These are phyloP conservation scores for Psilopogon haemacephalus DNA, from an alignment of 2,113 vertebrate genomes.

Conservation along the genomic window DNA sequence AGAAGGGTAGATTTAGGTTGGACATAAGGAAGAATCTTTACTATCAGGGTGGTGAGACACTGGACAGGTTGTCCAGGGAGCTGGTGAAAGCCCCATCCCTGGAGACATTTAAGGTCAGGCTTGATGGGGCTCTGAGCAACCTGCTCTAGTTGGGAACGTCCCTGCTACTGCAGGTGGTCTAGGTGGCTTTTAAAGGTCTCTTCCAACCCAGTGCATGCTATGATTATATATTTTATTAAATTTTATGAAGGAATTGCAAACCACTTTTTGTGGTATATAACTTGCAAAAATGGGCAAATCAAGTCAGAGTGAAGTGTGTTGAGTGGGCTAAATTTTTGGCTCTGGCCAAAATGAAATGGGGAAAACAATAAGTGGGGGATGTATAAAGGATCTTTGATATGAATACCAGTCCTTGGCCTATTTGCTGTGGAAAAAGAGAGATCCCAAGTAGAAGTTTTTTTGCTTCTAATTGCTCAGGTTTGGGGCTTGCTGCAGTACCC, in stretches of 20 bases:
- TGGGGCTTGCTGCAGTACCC: not conserved
- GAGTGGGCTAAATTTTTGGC: not conserved
- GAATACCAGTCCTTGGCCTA: not conserved
- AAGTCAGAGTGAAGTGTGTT: not conserved
- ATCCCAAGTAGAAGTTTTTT: not conserved
- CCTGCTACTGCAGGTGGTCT: too few relatives aligned
- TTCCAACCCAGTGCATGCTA: too few relatives aligned
- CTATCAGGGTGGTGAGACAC: too few relatives aligned
- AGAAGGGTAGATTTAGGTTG: too few relatives aligned
- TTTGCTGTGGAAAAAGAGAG: not conserved
- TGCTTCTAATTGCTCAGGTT: not conserved
- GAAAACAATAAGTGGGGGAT: not conserved
- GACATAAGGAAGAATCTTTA: too few relatives aligned
- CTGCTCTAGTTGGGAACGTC: too few relatives aligned
- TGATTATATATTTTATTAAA: not conserved
- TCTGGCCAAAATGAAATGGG: not conserved
- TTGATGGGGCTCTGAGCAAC: too few relatives aligned
- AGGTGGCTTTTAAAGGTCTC: too few relatives aligned
- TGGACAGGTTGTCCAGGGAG: too few relatives aligned
- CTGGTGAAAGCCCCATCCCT: too few relatives aligned
- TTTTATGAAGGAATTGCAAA: not conserved
- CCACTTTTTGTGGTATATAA: not conserved
- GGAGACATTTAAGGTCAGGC: too few relatives aligned
- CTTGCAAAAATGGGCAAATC: not conserved
- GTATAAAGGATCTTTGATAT: not conserved